Percentiles rank a stretch among this genome's conserved stretches.
Evolutionary conservation across 2,797 vertebrate genomes (phyloP).

Genomic region (Rhincodon typus): DNA sequence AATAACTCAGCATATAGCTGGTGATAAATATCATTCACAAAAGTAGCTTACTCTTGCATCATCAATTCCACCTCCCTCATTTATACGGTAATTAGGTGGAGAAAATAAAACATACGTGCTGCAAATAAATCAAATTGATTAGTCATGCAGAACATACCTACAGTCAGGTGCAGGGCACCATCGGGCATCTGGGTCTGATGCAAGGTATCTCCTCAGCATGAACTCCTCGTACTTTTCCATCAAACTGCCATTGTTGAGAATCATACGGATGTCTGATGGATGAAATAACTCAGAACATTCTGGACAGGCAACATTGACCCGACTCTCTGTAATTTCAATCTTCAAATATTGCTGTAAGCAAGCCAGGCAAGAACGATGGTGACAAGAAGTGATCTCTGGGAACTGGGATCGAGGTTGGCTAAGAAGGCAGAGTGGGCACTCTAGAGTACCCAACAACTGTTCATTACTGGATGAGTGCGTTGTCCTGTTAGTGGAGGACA

Average conservation of each 20-base stretch:
- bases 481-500: slow-evolving; percentile 15
- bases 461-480: slow-evolving; percentile 61
- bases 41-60: neutral
- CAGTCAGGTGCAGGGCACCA: slow-evolving; percentile 80
- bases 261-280: slow-evolving; percentile 59
- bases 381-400: slow-evolving; percentile 64
- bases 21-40: neutral
- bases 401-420: slow-evolving; percentile 70
- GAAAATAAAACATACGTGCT: neutral
- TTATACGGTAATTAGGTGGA: neutral
- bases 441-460: slow-evolving; percentile 56
- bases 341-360: slow-evolving; percentile 72
- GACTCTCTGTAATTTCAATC: slow-evolving; percentile 71
- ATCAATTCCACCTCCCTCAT: accelerated
- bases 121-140: neutral
- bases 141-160: slow-evolving; percentile 55
- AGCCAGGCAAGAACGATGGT: slow-evolving; percentile 65
- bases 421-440: slow-evolving; percentile 78
- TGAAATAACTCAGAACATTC: slow-evolving; percentile 66
- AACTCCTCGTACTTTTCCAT: slow-evolving; percentile 74
- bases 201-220: slow-evolving; percentile 70
- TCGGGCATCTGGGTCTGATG: slow-evolving; percentile 68
- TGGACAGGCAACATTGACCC: slow-evolving; percentile 69
- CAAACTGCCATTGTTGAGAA: slow-evolving; percentile 65
- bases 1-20: no score